phyloP scores from a whole-genome alignment of 2,113 vertebrate species.

The Ceuthmochares aereus region DNA sequence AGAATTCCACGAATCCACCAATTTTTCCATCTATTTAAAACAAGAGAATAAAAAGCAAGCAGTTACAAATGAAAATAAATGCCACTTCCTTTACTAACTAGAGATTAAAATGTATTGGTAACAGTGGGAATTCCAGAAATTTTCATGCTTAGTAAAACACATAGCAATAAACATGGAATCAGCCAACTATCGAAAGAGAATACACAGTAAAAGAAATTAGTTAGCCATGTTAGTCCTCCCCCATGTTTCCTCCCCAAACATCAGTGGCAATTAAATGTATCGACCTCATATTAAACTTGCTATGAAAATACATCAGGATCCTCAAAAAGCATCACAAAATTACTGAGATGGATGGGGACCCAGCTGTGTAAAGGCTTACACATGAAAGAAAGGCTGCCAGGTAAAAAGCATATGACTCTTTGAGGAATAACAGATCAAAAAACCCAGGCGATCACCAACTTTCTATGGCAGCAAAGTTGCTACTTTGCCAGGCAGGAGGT shows the following conservation, averaged over 20 bases:
- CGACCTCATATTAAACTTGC: not conserved
- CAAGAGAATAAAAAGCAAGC: not conserved
- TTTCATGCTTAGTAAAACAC: not conserved
- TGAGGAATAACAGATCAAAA: not conserved
- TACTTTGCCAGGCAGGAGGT: not conserved
- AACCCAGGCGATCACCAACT: not conserved
- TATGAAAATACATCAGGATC: not conserved
- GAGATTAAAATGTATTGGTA: not conserved
- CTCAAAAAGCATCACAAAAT: not conserved
- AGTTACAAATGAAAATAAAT: not conserved
- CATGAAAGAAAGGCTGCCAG: not conserved
- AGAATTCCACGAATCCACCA: conserved; percentile 98
- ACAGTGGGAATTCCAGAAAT: not conserved
- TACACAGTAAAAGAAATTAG: not conserved
- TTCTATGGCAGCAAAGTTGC: rapidly evolving
- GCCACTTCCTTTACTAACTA: not conserved
- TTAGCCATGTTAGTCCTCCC: not conserved
- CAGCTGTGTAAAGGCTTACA: not conserved
- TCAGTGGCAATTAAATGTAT: not conserved
- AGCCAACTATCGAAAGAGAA: not conserved
- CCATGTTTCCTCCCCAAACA: not conserved
- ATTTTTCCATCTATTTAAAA: conserved; percentile 91
- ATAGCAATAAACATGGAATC: not conserved
- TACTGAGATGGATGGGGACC: not conserved
- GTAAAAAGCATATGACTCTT: not conserved